These are phyloP conservation scores for Oceanodroma tethys DNA, from an alignment of 2,113 vertebrate genomes.

Conservation along the genomic window DNA sequence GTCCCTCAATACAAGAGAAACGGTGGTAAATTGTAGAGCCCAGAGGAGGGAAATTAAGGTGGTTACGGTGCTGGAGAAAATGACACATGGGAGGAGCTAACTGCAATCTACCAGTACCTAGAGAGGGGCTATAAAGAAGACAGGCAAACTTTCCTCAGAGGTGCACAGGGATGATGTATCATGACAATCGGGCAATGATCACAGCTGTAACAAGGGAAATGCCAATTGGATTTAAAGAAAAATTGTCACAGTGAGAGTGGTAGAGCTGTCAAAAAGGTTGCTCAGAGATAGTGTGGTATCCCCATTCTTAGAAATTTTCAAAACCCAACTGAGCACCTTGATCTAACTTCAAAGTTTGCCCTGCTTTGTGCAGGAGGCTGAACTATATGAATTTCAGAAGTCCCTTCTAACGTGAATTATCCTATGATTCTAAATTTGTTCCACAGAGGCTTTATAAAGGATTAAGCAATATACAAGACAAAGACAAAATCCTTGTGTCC, in stretches of 20 bases:
- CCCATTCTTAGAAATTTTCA: neutral
- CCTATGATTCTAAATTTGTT: neutral
- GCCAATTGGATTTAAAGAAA: neutral
- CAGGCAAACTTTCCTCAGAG: neutral
- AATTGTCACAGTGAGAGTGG: neutral
- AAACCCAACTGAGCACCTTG: neutral
- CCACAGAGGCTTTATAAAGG: neutral
- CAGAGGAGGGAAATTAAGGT: neutral
- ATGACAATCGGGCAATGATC: neutral
- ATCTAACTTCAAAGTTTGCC: neutral
- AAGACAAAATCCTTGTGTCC: neutral
- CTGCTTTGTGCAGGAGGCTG: neutral
- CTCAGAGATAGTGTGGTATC: neutral
- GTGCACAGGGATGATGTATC: fast-evolving
- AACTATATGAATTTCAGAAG: neutral
- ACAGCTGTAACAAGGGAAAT: neutral
- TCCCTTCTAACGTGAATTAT: neutral
- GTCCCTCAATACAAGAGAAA: neutral
- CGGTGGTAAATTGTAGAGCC: neutral
- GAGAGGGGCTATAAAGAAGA: neutral
- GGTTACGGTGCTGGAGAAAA: neutral
- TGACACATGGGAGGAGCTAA: neutral
- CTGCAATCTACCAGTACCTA: neutral
- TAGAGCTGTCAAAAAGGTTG: neutral
- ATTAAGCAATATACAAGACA: neutral